Conservation (phyloP, 2,797 vertebrate genomes). For the Eidolon dupreanum region DNA sequence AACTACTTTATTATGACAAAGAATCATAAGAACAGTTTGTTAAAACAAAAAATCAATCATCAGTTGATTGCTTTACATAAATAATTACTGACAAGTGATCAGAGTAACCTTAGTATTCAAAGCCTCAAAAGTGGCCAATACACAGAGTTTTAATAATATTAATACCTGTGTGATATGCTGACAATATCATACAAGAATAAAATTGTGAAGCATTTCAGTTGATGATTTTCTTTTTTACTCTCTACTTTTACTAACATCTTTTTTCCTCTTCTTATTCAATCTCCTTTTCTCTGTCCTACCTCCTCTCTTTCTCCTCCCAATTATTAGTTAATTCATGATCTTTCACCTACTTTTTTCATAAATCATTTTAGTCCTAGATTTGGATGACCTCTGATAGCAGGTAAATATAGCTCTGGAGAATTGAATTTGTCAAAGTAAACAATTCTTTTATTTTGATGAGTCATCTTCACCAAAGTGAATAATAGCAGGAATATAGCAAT, state of each 20-base stretch:
- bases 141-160: neutral
- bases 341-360: neutral
- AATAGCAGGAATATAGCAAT: neutral
- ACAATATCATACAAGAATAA: neutral
- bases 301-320: neutral
- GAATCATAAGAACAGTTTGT: neutral
- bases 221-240: neutral
- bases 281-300: neutral
- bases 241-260: neutral
- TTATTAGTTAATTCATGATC: neutral
- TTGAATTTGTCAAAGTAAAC: neutral
- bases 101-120: neutral
- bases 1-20: neutral
- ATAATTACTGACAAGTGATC: neutral
- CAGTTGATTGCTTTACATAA: neutral
- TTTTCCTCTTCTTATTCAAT: neutral
- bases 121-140: neutral
- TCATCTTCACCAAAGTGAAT: neutral
- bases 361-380: neutral
- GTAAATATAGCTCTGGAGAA: neutral
- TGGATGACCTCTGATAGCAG: neutral
- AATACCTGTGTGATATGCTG: neutral
- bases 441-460: neutral
- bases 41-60: neutral
- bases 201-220: neutral